phyloP scores from a whole-genome alignment of 2,797 vertebrate species.

The Chaetodon trifasciatus region DNA sequence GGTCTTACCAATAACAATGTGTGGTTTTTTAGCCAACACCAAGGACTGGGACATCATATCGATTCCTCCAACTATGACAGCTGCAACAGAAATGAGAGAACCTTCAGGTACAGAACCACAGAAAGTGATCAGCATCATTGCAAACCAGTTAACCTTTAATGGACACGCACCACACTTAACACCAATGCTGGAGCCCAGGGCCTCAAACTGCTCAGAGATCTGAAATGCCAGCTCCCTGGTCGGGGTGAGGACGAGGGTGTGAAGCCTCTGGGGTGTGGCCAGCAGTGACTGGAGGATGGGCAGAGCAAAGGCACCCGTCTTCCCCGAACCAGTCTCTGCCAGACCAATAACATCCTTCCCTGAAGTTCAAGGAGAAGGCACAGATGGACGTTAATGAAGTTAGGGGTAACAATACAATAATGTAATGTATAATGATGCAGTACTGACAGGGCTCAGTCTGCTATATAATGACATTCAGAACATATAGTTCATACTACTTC shows the following conservation, averaged over 20 bases:
- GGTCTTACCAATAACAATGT: slow-evolving; percentile 94
- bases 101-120: slow-evolving; percentile 9
- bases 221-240: slow-evolving; percentile 98
- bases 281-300: slow-evolving; percentile 95
- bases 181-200: slow-evolving; percentile 96
- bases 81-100: slow-evolving; percentile 79
- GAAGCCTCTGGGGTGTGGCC: slow-evolving; percentile 91
- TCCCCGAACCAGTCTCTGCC: slow-evolving; percentile 98
- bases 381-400: not conserved
- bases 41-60: slow-evolving; percentile 98
- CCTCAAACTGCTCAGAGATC: slow-evolving; percentile 98
- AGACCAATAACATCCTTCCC: slow-evolving; percentile 96
- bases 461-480: not conserved
- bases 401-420: not conserved
- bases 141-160: not conserved
- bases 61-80: slow-evolving; percentile 96
- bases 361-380: slow-evolving; percentile 53
- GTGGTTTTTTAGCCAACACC: slow-evolving; percentile 97
- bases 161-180: slow-evolving; percentile 90
- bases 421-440: not conserved
- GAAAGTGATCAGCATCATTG: not conserved
- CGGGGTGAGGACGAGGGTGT: slow-evolving; percentile 95
- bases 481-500: not conserved
- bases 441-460: not conserved
- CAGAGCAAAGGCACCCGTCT: slow-evolving; percentile 96